Base-by-base conservation (phyloP, 2,888 invertebrate genomes). In the Synergus itoensis region DNA sequence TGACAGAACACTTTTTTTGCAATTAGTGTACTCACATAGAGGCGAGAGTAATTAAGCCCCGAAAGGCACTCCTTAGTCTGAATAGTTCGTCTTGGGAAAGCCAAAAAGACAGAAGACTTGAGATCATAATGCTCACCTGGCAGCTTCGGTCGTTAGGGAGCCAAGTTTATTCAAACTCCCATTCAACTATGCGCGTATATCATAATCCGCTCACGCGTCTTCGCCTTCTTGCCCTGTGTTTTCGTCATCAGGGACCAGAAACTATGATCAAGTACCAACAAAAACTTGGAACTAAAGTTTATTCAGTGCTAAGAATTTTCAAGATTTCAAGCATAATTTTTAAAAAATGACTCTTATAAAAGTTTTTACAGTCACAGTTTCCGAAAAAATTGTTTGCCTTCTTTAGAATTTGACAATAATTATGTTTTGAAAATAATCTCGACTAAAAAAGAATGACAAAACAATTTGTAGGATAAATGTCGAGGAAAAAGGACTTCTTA, bases 111-210 rank as follows among this genome's bases (percentile, higher is more conserved):
- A 41, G 77, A 57, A 64, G 79, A 82, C 69, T 77, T 62, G 75
- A 81, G 80, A 82, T 82, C 82, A 82, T 81, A 80, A 80, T 81
- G 81, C 79, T 78, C 81, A 77, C 78, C 57, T 62, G 64, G 63
- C 79, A 81, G 80, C 77, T 63, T 12, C 40, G 80, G 77, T 81
- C 83, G 79, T 83, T 83, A 83, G 79, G 41, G 78, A 75, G 79
- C 82, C 77, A 81, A 81, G 77, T 82, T 79, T 69, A 73, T 73
- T 73, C 73, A 73, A 73, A 73, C 73, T 73, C 48, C 73, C 36
- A 73, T 73, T 73, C 36, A 73, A 73, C 73, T 53, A 73, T 73
- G 73, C 73, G 28, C 53, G 28, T 45, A 69, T 53, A 73, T 53
- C 53, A 73, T 48, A 73, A 53, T 73, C 73, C 36, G 16, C 48